Evolutionary conservation across 1,140 invertebrate genomes (phyloP).

Genomic region (Frieseomelitta varia): DNA sequence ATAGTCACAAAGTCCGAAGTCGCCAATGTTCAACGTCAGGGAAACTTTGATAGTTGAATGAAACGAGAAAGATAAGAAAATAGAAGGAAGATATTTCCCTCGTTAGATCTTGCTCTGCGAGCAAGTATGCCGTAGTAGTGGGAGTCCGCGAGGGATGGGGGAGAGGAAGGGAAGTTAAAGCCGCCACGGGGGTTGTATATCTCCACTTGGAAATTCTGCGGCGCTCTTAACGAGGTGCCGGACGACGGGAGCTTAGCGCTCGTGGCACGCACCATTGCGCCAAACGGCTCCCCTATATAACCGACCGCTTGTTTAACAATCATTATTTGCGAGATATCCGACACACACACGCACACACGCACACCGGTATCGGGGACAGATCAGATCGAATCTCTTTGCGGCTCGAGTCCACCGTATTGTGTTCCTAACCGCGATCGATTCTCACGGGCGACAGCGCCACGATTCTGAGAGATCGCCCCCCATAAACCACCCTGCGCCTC

Average conservation of each 20-base stretch:
- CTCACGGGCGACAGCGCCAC: slow-evolving; percentile 38
- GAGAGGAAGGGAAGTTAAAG: slow-evolving; percentile 9
- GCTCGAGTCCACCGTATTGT: slow-evolving; percentile 66
- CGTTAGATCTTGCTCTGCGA: background rate
- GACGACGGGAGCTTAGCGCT: slow-evolving; percentile 67
- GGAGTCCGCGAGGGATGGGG: background rate
- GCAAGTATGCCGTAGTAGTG: no score
- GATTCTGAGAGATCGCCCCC: slow-evolving; percentile 49
- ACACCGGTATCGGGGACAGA: slow-evolving; percentile 68
- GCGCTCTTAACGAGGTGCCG: slow-evolving; percentile 72
- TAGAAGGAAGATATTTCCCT: slow-evolving; percentile 2
- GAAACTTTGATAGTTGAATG: background rate
- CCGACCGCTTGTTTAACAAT: slow-evolving; percentile 75
- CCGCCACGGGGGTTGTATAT: slow-evolving; percentile 49
- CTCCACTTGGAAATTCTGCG: slow-evolving; percentile 46
- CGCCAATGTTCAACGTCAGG: no score
- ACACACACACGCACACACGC: background rate
- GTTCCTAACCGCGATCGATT: slow-evolving; percentile 40
- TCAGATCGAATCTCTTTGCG: slow-evolving; percentile 72
- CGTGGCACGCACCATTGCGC: slow-evolving; percentile 69
- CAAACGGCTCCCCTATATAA: slow-evolving; percentile 49
- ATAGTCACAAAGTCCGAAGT: no score
- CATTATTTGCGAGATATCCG: slow-evolving; percentile 75
- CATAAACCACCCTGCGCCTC: slow-evolving; percentile 49
- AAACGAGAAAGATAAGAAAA: no score